Evolutionary conservation across 2,113 vertebrate species (phyloP).

Genomic region (Alethe castanea): DNA sequence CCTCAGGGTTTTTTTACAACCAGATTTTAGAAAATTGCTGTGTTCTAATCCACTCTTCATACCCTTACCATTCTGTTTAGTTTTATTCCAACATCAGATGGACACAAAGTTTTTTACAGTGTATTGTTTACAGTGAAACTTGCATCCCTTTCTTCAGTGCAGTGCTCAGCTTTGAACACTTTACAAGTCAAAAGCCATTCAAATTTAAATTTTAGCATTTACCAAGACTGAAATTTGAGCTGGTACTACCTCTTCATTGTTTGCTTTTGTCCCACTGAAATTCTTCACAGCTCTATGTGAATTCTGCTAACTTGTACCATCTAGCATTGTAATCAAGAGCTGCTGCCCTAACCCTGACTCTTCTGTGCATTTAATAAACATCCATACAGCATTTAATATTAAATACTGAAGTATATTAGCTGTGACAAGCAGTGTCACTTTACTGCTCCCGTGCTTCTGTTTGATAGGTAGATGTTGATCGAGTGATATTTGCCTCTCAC

Average conservation of each 20-base stretch:
- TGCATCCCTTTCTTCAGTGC: neutral
- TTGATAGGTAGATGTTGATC: neutral
- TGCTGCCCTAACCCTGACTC: neutral
- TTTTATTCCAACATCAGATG: neutral
- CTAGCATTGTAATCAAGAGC: neutral
- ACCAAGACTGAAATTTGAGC: neutral
- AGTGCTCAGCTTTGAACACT: neutral
- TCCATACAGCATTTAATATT: neutral
- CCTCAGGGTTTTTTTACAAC: neutral
- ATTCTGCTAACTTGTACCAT: neutral
- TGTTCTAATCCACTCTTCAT: neutral
- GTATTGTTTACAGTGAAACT: neutral
- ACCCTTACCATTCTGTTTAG: neutral
- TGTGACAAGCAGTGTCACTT: neutral
- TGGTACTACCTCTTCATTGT: neutral
- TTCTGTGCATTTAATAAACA: neutral
- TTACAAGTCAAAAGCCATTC: neutral
- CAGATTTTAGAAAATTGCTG: neutral
- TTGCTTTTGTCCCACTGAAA: neutral
- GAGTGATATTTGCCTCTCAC: neutral
- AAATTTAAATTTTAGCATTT: neutral
- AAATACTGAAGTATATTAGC: neutral
- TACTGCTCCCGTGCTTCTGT: neutral
- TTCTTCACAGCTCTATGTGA: neutral
- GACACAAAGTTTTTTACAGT: neutral